These are phyloP conservation scores for Cisticola juncidis DNA, from an alignment of 2,113 vertebrate species.

Conservation along the genomic window DNA sequence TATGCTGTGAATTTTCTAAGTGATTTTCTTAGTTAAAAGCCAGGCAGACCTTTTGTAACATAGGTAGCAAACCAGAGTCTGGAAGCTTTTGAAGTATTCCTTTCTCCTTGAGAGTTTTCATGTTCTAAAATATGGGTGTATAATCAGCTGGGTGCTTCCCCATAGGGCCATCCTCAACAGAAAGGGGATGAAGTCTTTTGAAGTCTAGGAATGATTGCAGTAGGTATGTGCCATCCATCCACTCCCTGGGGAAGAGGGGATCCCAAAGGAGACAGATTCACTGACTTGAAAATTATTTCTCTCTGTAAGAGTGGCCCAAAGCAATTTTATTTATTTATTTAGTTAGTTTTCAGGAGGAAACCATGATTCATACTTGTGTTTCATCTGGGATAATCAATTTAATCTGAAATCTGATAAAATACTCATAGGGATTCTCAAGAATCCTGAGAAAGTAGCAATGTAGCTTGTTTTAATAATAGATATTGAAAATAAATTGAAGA, in stretches of 20 bases:
- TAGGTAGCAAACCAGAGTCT: not conserved
- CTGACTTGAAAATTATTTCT: not conserved
- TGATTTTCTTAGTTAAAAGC: not conserved
- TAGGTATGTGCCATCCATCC: not conserved
- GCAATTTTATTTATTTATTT: not conserved
- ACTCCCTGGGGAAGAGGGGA: not conserved
- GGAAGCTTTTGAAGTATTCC: not conserved
- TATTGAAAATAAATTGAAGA: not conserved
- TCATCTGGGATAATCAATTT: not conserved
- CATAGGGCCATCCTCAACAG: fast-evolving
- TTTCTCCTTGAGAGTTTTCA: not conserved
- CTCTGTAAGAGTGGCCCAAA: not conserved
- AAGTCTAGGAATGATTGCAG: not conserved
- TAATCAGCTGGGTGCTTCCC: not conserved
- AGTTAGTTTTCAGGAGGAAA: not conserved
- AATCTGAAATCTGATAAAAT: not conserved
- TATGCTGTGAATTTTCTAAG: not conserved
- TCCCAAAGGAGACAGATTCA: not conserved
- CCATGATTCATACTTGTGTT: not conserved
- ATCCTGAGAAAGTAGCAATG: not conserved
- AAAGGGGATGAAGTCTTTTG: not conserved
- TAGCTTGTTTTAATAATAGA: not conserved
- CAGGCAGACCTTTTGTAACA: not conserved
- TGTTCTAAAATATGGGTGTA: not conserved
- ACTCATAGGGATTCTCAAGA: not conserved